Evolutionary conservation across 37 sponge, comb jelly and placozoan genomes (phyloP), one percentile per base, ranked within the genome.

Genomic region (Geodia barretti): DNA sequence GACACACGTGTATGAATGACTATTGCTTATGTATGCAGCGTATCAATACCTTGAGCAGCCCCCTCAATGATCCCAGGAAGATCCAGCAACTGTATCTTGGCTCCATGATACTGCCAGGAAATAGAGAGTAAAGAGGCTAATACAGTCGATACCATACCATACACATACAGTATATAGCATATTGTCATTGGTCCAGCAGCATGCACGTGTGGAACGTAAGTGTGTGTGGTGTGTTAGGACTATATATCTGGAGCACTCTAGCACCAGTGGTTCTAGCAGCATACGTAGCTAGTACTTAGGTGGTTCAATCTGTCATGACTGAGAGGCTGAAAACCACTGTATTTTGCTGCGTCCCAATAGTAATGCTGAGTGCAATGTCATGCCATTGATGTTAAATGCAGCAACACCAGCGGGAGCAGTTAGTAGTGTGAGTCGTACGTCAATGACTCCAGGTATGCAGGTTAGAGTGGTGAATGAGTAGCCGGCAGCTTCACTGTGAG

Each of bases 401-500:
- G 88, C 81, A 33, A 74, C 73, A 72, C 79, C 74, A 59, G 86
- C 78, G 20, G 79, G 79, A 23, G 86, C 86, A n/a, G 86, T 85
- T 2, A 83, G 40, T 62, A 83, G 38, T 21, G 69, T 9, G 20
- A 26, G 25, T 60, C 71, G 0, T 39, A 93, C 95, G 75, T 92
- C 86, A 25, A 99, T 90, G 65, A 96, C 99, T 41, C 97, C 99
- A 21, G 99, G 99, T 11, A 99, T 99, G 63, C 97, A 96, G 14
- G 97, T 99, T 33, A 99, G 90, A 0, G 99, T 99, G 25, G 99
- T 99, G 80, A 99, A 99, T 82, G 96, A 97, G 72, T 99, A 99
- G 29, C 91, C 81, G 0, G 97, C 99, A 74, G 84, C 79, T 68
- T 94, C 99, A 81, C 99, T 99, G 90, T 89, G 91, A 20, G 99